phyloP scores from a whole-genome alignment of 2,888 invertebrate genomes.

The Lithophane leautieri region DNA sequence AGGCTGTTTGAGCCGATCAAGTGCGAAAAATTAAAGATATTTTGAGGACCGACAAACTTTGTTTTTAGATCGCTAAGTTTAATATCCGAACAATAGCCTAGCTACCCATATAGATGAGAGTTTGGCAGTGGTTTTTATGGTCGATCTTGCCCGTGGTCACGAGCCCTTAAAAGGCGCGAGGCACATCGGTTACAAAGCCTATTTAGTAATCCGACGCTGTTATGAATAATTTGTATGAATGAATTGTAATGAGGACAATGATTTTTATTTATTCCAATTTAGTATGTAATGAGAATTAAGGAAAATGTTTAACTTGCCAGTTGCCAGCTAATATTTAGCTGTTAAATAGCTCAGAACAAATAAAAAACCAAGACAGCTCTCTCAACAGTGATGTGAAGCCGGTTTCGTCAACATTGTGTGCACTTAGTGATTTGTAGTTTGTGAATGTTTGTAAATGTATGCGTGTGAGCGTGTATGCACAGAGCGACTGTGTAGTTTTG shows the following conservation, averaged over 20 bases:
- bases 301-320: conserved; percentile 19
- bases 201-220: conserved; percentile 53
- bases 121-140: conserved; percentile 32
- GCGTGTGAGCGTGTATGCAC: too few species aligned
- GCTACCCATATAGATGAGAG: conserved; percentile 16
- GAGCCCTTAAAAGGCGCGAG: conserved; percentile 42
- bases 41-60: neutral
- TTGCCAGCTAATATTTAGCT: conserved; percentile 46
- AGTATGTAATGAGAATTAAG: conserved; percentile 14
- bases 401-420: too few species aligned
- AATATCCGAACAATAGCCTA: conserved; percentile 39
- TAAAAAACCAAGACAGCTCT: too few species aligned
- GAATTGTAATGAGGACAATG: conserved; percentile 50
- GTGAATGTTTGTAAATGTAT: too few species aligned
- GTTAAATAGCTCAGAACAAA: too few species aligned
- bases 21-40: conserved; percentile 20
- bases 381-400: too few species aligned
- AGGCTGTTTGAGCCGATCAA: neutral
- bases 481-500: too few species aligned
- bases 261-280: conserved; percentile 32
- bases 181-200: conserved; percentile 39
- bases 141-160: conserved; percentile 5
- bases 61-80: neutral
- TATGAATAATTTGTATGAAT: conserved; percentile 56
- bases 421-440: too few species aligned